These are phyloP conservation scores for Lagocephalus sceleratus DNA, from an alignment of 2,797 vertebrate genomes.

Conservation along the genomic window DNA sequence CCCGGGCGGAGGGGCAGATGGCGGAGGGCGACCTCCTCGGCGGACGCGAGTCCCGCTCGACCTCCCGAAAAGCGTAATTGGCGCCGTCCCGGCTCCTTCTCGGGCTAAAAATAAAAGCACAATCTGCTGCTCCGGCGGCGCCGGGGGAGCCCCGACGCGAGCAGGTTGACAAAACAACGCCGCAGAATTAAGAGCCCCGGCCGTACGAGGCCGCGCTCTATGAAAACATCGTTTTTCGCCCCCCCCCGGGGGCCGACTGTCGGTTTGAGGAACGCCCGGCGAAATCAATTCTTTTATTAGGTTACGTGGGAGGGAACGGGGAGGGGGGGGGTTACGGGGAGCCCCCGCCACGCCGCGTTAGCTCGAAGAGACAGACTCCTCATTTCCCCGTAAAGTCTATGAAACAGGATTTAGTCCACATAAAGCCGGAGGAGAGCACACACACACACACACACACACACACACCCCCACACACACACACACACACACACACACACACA, in stretches of 20 bases:
- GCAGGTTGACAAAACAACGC: constrained; percentile 10
- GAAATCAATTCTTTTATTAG: constrained; percentile 53
- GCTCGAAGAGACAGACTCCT: constrained; percentile 28
- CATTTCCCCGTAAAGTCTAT: constrained; percentile 23
- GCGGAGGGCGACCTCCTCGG: too few species aligned
- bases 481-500: too few species aligned
- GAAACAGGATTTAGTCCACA: constrained; percentile 1
- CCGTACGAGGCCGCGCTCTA: constrained; percentile 5
- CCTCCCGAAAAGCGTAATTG: too few species aligned
- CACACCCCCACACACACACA: too few species aligned
- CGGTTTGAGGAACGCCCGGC: constrained; percentile 31
- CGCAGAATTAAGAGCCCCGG: constrained; percentile 20
- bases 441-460: too few species aligned
- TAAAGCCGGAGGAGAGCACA: neutral
- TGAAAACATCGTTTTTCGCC: constrained; percentile 23
- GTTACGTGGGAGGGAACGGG: constrained; percentile 32
- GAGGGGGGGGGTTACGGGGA: too few species aligned
- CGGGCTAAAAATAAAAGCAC: too few species aligned
- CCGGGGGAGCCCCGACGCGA: neutral
- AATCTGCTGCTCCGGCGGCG: neutral
- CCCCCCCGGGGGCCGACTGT: constrained; percentile 23
- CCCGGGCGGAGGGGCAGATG: too few species aligned
- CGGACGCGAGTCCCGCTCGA: too few species aligned
- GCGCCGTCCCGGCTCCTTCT: too few species aligned
- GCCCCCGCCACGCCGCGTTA: constrained; percentile 27